Percentiles rank a stretch among this genome's conserved stretches.
Evolutionary conservation across 2,113 vertebrate species (phyloP).

Genomic region (Meleagris gallopavo): DNA sequence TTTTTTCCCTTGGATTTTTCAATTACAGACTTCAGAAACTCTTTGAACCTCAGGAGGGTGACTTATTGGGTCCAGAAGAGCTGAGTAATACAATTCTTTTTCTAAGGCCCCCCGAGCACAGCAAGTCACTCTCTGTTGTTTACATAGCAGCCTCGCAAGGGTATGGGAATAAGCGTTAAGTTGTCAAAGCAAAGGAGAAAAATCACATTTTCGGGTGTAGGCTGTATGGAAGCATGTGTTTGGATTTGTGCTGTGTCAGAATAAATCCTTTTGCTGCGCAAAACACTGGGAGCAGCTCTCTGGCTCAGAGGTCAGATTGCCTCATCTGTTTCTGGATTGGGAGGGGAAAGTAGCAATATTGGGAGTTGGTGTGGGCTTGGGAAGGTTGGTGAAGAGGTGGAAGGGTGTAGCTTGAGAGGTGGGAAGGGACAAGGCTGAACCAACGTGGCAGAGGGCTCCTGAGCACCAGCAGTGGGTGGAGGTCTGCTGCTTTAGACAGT

Average conservation of each 20-base stretch:
- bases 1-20: not conserved
- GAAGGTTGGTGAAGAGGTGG: not conserved
- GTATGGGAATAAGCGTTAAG: conserved; percentile 13
- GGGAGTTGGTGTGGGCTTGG: not conserved
- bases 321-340: not conserved
- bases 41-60: not conserved
- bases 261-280: not conserved
- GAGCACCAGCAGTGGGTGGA: not conserved
- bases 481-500: not conserved
- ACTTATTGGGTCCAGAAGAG: not conserved
- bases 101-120: conserved; percentile 45
- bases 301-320: not conserved
- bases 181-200: not conserved
- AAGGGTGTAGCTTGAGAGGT: not conserved
- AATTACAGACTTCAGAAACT: conserved; percentile 3
- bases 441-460: not conserved
- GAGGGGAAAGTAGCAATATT: not conserved
- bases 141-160: conserved; percentile 8
- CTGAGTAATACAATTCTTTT: conserved; percentile 31
- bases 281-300: not conserved
- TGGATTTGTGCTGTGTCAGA: not conserved
- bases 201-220: not conserved
- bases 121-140: conserved; percentile 45
- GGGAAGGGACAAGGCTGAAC: not conserved
- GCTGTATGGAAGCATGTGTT: not conserved